Evolutionary conservation across 2,888 invertebrate species (phyloP), one percentile per base, ranked within the genome.

Genomic region (Azorinus chamasolen): DNA sequence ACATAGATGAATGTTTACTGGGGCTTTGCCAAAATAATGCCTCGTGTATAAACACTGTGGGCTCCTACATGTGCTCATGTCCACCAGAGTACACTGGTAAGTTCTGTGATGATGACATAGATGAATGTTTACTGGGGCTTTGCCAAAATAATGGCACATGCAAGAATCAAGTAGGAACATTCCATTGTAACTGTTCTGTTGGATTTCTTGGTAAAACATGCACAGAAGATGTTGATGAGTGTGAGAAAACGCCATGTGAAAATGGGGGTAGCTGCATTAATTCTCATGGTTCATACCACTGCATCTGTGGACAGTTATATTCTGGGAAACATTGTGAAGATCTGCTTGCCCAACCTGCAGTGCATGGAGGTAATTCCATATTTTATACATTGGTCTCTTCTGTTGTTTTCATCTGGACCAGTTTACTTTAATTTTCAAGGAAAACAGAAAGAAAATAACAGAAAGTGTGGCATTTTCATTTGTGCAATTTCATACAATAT

Each of bases 61-160:
- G 74, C 10, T 43, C 24, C 14, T 62, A 43, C 25, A 1, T 0
- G 5, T 74, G 74, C 22, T 14, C 8, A 0, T 74, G 74, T 57
- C 0, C 1, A 5, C 1, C 5, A n/a, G 63, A 63, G 8, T 32
- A 32, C 10, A 3, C 24, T 45, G 86, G 86, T 24, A 24, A 48
- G 16, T 8, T 32, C 10, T 86, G 84, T 65, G 54, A 57, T 0
- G 46, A 32, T 46, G 78, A 78, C 25, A 20, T 78, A 8, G 48
- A 78, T 65, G 78, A 78, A 69, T 78, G 80, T 37, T 20, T 16
- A 41, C 1, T 22, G 16, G 3, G 18, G 18, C 10, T 18, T 8
- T 63, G 69, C 18, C 4, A 69, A 22, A 69, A 61, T 48, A 22
- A n/a, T 32, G 69, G 54, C 10, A 37, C 46, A 3, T 69, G 69